Percentiles rank a stretch among this genome's conserved stretches.
Conservation (phyloP, 2,888 invertebrate species). For the Epirrhoe tristata region DNA sequence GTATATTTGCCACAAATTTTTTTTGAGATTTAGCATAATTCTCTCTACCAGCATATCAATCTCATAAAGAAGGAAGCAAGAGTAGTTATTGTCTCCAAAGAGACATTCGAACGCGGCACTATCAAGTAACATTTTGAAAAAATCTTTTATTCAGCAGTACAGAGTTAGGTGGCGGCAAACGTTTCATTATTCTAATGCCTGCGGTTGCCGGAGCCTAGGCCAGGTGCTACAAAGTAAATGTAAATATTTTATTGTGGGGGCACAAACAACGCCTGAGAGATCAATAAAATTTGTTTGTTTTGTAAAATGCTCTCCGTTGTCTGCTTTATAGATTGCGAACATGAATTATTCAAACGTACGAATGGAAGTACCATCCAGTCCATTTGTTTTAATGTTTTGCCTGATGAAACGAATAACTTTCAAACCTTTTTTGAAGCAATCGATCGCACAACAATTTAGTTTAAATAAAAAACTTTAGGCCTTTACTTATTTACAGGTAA, state of each 20-base stretch:
- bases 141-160: slow-evolving; percentile 70
- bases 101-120: slow-evolving; percentile 39
- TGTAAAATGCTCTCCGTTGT: slow-evolving; percentile 81
- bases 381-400: slow-evolving; percentile 79
- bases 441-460: slow-evolving; percentile 21
- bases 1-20: background rate
- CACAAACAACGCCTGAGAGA: slow-evolving; percentile 83
- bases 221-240: slow-evolving; percentile 82
- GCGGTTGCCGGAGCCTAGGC: slow-evolving; percentile 67
- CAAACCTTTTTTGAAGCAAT: slow-evolving; percentile 40
- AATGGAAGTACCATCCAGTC: slow-evolving; percentile 71
- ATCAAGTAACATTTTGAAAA: slow-evolving; percentile 45
- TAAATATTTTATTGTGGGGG: slow-evolving; percentile 83
- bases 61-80: background rate
- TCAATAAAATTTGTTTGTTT: slow-evolving; percentile 85
- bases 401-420: slow-evolving; percentile 71
- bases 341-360: slow-evolving; percentile 81
- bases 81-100: slow-evolving; percentile 22
- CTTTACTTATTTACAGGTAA: background rate
- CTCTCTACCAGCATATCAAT: background rate
- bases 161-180: slow-evolving; percentile 63
- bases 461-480: slow-evolving; percentile 2
- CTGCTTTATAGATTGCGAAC: slow-evolving; percentile 82
- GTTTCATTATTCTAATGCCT: slow-evolving; percentile 81
- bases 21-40: background rate